These are phyloP conservation scores for Drosophila vallismaia DNA, from an alignment of 2,888 invertebrate genomes.

Conservation along the genomic window DNA sequence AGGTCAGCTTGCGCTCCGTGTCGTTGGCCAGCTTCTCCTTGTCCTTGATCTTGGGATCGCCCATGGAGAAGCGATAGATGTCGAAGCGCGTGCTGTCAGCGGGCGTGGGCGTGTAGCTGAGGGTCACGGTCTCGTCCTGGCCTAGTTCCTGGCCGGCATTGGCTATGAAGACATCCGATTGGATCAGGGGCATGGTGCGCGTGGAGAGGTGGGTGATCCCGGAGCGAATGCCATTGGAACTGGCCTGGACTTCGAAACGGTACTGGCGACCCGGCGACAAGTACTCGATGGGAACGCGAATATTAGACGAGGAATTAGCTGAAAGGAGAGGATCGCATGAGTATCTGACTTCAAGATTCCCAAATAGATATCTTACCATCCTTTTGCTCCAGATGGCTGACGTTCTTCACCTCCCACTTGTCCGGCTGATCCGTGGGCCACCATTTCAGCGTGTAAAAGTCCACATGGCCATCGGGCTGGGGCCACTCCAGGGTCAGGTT, in stretches of 20 bases:
- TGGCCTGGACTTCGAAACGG: conserved; percentile 89
- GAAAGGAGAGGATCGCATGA: not conserved
- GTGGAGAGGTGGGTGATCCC: conserved; percentile 90
- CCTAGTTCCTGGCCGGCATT: conserved; percentile 84
- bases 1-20: conserved; percentile 89
- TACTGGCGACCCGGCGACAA: conserved; percentile 93
- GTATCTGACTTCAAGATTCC: no score
- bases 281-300: conserved; percentile 88
- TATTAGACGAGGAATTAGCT: conserved; percentile 82
- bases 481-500: conserved; percentile 96
- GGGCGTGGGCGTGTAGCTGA: conserved; percentile 92
- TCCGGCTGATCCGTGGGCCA: conserved; percentile 86
- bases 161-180: conserved; percentile 95
- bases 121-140: conserved; percentile 87
- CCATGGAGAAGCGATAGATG: conserved; percentile 92
- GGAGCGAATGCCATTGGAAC: conserved; percentile 91
- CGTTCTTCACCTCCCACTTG: conserved; percentile 85
- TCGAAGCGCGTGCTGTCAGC: conserved; percentile 91
- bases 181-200: conserved; percentile 94
- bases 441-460: conserved; percentile 92
- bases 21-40: conserved; percentile 90
- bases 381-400: conserved; percentile 82
- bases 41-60: conserved; percentile 88
- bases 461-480: conserved; percentile 93
- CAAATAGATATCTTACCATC: no score